Percentiles rank a stretch among this genome's conserved stretches.
Conservation (phyloP, 2,888 invertebrate species). For the Cephonodes hylas region DNA sequence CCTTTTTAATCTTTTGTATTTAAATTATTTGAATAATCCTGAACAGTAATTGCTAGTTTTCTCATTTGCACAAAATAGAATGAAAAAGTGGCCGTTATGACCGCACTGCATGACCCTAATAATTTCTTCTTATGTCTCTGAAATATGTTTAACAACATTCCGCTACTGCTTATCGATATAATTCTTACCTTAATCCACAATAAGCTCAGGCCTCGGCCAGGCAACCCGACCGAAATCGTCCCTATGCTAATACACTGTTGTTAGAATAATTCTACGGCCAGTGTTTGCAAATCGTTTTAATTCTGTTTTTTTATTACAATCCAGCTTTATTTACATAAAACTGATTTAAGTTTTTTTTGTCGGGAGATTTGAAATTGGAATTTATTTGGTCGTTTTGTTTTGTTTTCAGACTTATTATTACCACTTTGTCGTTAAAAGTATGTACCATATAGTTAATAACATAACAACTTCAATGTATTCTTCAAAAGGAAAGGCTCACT, state of each 20-base stretch:
- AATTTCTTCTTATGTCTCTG: no score
- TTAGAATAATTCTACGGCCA: not conserved
- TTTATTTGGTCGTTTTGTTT: not conserved
- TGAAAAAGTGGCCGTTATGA: no score
- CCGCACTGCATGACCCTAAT: no score
- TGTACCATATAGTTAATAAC: no score
- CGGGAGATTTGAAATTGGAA: not conserved
- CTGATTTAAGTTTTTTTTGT: not conserved
- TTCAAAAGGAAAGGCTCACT: no score
- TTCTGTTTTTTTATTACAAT: constrained; percentile 4
- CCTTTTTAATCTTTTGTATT: no score
- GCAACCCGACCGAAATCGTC: not conserved
- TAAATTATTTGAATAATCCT: no score
- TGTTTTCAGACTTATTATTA: not conserved
- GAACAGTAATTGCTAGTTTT: no score
- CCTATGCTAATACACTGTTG: not conserved
- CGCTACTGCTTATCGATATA: not conserved
- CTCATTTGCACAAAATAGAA: no score
- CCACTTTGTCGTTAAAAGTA: not conserved
- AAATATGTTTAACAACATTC: no score
- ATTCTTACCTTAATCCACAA: not conserved
- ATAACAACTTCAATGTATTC: no score
- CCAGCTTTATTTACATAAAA: not conserved
- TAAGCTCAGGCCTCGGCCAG: not conserved
- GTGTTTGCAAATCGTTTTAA: not conserved